Evolutionary conservation across 1,140 invertebrate species (phyloP).

Genomic region (Heterodera carotae): DNA sequence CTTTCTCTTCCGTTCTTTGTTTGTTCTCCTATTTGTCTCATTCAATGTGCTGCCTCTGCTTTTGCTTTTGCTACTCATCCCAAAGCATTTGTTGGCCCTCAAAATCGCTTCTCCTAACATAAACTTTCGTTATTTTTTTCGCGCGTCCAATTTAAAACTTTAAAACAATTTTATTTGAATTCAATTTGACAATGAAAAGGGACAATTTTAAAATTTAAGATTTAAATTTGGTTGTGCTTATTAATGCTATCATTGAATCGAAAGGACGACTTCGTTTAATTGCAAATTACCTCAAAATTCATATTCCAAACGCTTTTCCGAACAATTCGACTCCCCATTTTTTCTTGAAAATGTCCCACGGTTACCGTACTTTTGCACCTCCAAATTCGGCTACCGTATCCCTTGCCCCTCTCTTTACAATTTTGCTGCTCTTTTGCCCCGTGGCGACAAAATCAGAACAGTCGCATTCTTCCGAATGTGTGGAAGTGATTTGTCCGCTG

Average conservation of each 20-base stretch:
- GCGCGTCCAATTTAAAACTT: neutral
- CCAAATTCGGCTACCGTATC: neutral
- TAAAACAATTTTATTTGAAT: neutral
- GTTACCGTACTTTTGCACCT: neutral
- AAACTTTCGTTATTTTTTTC: neutral
- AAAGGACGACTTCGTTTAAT: neutral
- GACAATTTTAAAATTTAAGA: neutral
- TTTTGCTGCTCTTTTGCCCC: neutral
- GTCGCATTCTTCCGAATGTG: conserved; percentile 10
- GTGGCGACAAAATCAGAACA: neutral
- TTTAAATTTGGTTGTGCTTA: neutral
- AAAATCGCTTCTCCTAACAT: neutral
- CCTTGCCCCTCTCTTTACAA: neutral
- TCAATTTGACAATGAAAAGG: neutral
- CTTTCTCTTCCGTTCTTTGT: too few species aligned
- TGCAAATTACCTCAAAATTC: neutral
- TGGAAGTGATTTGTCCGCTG: conserved; percentile 11
- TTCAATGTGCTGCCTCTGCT: too few species aligned
- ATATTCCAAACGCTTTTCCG: too few species aligned
- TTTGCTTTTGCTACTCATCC: neutral
- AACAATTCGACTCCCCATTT: neutral
- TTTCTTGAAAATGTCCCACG: neutral
- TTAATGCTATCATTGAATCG: neutral
- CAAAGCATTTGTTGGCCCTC: neutral
- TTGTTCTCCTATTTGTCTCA: too few species aligned